phyloP scores from a whole-genome alignment of 2,797 vertebrate genomes.

The Eutrigla gurnardus region DNA sequence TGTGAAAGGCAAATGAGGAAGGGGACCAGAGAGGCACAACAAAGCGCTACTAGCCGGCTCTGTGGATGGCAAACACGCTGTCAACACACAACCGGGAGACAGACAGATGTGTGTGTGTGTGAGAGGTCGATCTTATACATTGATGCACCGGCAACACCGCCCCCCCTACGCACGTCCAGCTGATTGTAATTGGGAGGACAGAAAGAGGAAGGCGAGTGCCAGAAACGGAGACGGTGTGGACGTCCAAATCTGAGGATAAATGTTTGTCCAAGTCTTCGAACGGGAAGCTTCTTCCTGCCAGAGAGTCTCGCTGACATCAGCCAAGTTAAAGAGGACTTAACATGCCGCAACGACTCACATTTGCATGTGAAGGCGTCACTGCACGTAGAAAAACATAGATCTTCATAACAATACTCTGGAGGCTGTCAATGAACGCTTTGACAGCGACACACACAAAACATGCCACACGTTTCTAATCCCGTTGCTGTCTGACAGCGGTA shows the following conservation, averaged over 20 bases:
- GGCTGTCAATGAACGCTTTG: slow-evolving; percentile 7
- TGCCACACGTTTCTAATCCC: slow-evolving; percentile 11
- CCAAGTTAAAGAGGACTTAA: slow-evolving; percentile 31
- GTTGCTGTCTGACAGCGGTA: slow-evolving; percentile 22
- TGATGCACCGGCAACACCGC: slow-evolving; percentile 7
- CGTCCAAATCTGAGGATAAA: slow-evolving; percentile 10
- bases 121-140: slow-evolving; percentile 22
- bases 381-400: not conserved
- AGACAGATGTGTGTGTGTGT: not conserved
- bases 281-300: slow-evolving; percentile 15
- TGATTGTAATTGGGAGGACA: slow-evolving; percentile 16
- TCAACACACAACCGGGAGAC: slow-evolving; percentile 41
- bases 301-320: not conserved
- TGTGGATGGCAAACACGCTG: slow-evolving; percentile 44
- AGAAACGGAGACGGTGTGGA: slow-evolving; percentile 16
- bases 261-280: slow-evolving; percentile 35
- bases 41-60: slow-evolving; percentile 45
- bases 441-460: slow-evolving; percentile 4
- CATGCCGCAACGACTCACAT: not conserved
- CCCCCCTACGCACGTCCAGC: not conserved
- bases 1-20: slow-evolving; percentile 71
- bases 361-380: not conserved
- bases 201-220: not conserved
- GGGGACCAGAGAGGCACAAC: slow-evolving; percentile 54
- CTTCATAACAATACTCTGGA: not conserved